Evolutionary conservation across 2,888 invertebrate species (phyloP), one percentile per base, ranked within the genome.

Genomic region (Tinea pellionella): DNA sequence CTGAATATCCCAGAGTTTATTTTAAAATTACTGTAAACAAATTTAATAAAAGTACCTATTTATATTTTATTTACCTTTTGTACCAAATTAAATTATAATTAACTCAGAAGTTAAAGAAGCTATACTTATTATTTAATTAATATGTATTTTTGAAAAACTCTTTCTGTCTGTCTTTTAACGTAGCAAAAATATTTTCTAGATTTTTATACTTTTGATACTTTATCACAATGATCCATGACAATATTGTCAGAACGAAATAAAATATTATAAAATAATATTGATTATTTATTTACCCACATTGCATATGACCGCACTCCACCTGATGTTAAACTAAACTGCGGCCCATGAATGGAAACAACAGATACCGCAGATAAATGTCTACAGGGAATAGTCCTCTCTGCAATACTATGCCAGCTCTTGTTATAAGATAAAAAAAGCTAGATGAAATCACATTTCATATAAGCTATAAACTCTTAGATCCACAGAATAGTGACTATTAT

Each of bases 181-280:
- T 55, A 55, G 29, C 4, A 55, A 55, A 4, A 8, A 19, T 55
- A 55, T 55, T 18, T 55, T 55, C 71, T 78, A 78, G 72, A 71
- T 85, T 86, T 24, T 86, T 86, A 74, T 84, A 85, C 78, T 87
- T 86, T 85, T 37, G 37, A 37, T 37, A 37, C n/a, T 37, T 85
- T 80, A 78, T 78, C 78, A 80, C 78, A 76, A 82, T 55, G 29
- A 85, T 80, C 85, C 86, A 84, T 78, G 80, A 84, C 77, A 80
- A 85, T 84, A 85, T 84, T 85, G 77, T 83, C 82, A 81, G 83
- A 81, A 80, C 80, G 73, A 80, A 82, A 81, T 86, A 85, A n/a
- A 86, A 87, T 82, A 78, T 79, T 73, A 78, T 74, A 80, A 79
- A 80, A 82, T 65, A 62, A 68, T 65, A 67, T 71, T 78, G 75